Evolutionary conservation across 2,797 vertebrate species (phyloP), one percentile per base, ranked within the genome.

Genomic region (Phoxinus dragarum): DNA sequence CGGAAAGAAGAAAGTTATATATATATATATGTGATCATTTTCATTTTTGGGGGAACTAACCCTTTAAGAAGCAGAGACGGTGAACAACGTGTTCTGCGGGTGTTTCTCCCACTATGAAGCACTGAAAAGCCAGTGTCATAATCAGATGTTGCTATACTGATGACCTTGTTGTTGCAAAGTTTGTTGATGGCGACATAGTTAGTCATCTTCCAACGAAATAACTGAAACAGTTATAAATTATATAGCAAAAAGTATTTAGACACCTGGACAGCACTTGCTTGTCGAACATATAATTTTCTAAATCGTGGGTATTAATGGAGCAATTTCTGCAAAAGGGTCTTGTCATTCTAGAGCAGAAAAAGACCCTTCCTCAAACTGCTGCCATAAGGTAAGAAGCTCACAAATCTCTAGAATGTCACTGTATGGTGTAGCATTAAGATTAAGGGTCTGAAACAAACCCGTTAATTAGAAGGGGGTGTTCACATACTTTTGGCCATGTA

Each of bases 381-480:
- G 59, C 77, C 59, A 66, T 79, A 79, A 80, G 31, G 11, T 36
- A 4, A 36, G 31, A 66, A 80, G 31, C 27, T 52, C 64, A 68
- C 21, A 80, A 38, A 80, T 80, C 64, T 80, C 27, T 52, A 80
- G 42, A 80, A 68, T 80, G 78, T 52, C 61, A 80, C 78, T 68
- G 11, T 52, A 52, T 67, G 27, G 42, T 80, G 42, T 68, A 36
- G 78, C 64, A 52, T 68, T 68, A 68, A 49, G 42, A 38, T 80
- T 68, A 80, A 52, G 31, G 44, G 44, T 44, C 31, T 67, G 77
- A 80, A 80, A 61, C 59, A 64, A 64, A 80, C 38, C 77, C 1
- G 19, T 38, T 80, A 68, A 52, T 68, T 68, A 68, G 76, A 34
- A 80, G 44, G 78, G 31, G 64, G 4, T 80, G 78, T 80, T 34